Conservation (phyloP, 2,888 invertebrate species). For the Hipparchia semele region DNA sequence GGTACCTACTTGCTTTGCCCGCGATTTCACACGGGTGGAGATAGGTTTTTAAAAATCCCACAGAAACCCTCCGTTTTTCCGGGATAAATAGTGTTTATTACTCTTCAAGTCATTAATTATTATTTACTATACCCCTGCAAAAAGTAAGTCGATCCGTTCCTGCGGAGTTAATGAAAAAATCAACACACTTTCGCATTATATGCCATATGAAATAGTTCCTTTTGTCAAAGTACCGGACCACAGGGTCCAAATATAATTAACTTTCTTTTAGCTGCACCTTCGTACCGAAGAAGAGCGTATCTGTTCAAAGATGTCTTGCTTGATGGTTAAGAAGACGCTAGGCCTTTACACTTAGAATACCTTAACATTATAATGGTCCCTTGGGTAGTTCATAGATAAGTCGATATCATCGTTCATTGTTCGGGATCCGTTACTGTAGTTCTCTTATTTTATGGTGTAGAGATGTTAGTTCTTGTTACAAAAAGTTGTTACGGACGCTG, state of each 20-base stretch:
- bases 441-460: slow-evolving; percentile 49
- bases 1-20: too few species aligned
- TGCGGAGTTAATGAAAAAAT: too few species aligned
- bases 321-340: not conserved
- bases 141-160: too few species aligned
- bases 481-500: slow-evolving; percentile 67
- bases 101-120: too few species aligned
- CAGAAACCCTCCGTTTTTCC: too few species aligned
- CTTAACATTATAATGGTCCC: slow-evolving; percentile 35
- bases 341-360: not conserved
- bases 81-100: too few species aligned
- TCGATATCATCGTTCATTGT: slow-evolving; percentile 63
- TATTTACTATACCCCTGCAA: too few species aligned
- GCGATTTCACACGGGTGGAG: too few species aligned
- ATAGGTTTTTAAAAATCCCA: too few species aligned
- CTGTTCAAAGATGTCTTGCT: not conserved
- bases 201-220: too few species aligned
- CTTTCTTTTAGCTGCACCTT: not conserved
- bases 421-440: slow-evolving; percentile 58
- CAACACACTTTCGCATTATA: too few species aligned
- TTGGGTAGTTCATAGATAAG: slow-evolving; percentile 50
- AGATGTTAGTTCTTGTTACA: slow-evolving; percentile 58
- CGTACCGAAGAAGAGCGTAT: not conserved
- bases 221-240: slow-evolving; percentile 1
- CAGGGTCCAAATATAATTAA: not conserved